A percentile compares a stretch with the other conserved stretches of the same genome.
phyloP scores from a whole-genome alignment of 2,113 vertebrate genomes.

The Dipodomys merriami region DNA sequence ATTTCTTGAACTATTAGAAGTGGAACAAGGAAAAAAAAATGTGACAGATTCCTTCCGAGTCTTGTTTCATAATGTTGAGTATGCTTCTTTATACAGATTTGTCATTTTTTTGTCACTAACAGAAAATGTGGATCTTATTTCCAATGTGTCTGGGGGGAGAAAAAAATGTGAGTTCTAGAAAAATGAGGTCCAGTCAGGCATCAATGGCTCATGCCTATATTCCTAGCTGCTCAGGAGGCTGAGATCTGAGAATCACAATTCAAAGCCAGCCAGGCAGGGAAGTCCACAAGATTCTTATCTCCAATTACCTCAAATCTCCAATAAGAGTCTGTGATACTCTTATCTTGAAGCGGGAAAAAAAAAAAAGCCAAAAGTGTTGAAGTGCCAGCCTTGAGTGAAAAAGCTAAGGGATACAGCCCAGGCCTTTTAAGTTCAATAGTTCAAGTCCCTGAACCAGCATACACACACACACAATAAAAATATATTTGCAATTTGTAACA shows the following conservation, averaged over 20 bases:
- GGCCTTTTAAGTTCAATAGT: too few relatives aligned
- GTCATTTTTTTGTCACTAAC: background rate
- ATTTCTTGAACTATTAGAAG: conserved; percentile 8
- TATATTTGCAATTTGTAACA: background rate
- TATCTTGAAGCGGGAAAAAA: too few relatives aligned
- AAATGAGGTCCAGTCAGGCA: background rate
- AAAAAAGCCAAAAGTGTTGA: too few relatives aligned
- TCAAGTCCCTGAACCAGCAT: background rate
- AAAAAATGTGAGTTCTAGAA: background rate
- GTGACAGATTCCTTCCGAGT: background rate
- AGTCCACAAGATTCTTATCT: too few relatives aligned
- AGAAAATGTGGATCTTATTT: conserved; percentile 16
- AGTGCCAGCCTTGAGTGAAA: too few relatives aligned
- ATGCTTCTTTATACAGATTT: background rate
- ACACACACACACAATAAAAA: background rate
- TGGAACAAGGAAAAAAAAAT: background rate
- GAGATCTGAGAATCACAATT: too few relatives aligned
- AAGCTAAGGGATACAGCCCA: too few relatives aligned
- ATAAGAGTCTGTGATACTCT: too few relatives aligned
- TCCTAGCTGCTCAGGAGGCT: too few relatives aligned
- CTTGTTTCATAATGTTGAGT: background rate
- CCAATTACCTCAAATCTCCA: too few relatives aligned
- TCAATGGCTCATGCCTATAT: too few relatives aligned
- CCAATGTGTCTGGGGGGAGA: background rate
- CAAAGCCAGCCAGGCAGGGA: too few relatives aligned